phyloP scores from a whole-genome alignment of 2,797 vertebrate genomes.

The Craterocephalus amniculus region DNA sequence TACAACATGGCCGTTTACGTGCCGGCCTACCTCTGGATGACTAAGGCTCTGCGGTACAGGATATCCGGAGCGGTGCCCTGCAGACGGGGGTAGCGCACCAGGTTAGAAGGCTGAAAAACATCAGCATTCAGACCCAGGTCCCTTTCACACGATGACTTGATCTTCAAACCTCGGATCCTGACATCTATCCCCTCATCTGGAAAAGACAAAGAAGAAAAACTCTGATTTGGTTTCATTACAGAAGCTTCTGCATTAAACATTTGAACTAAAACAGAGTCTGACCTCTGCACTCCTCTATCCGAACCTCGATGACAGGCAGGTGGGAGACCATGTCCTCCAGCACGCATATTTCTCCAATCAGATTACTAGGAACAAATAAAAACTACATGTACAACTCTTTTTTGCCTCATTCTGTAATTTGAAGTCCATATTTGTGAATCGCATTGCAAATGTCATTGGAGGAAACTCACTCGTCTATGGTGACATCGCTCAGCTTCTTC shows the following conservation, averaged over 20 bases:
- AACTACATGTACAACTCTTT: background rate
- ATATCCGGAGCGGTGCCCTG: conserved; percentile 92
- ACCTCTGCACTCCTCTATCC: conserved; percentile 97
- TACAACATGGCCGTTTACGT: background rate
- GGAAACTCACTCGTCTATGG: conserved; percentile 93
- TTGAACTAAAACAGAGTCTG: conserved; percentile 4
- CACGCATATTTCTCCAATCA: conserved; percentile 95
- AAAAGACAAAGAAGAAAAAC: conserved; percentile 2
- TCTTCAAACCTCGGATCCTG: conserved; percentile 94
- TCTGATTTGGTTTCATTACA: background rate
- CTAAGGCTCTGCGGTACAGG: conserved; percentile 90
- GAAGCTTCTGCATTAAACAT: background rate
- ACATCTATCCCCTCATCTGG: conserved; percentile 97
- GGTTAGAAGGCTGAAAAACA: conserved; percentile 92
- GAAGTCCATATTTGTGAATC: background rate
- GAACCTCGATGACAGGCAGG: conserved; percentile 92
- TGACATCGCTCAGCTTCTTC: conserved; percentile 93
- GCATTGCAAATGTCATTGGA: accelerated
- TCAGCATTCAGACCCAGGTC: conserved; percentile 94
- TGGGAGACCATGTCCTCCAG: conserved; percentile 95
- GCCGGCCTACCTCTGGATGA: conserved; percentile 89
- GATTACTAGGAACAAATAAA: conserved; percentile 80
- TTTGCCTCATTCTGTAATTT: background rate
- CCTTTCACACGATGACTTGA: conserved; percentile 93
- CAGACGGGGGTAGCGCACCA: conserved; percentile 95